Conservation (phyloP, 1,140 invertebrate species). For the Theocolax elegans region DNA sequence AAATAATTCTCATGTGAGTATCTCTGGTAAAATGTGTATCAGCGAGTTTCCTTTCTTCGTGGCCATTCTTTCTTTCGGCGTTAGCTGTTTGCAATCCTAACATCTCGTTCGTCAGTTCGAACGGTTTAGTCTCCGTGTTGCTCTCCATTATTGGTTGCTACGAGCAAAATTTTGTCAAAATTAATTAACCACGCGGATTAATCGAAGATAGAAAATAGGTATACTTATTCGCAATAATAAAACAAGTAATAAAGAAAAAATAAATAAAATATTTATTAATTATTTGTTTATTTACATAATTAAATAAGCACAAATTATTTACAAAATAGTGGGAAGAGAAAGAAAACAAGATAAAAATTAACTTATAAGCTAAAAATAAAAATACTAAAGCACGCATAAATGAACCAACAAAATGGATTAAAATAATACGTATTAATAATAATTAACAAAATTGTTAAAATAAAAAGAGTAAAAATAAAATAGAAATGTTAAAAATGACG, state of each 20-base stretch:
- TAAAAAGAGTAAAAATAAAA: not conserved
- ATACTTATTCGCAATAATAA: too few species aligned
- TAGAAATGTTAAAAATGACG: not conserved
- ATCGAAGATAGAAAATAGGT: too few species aligned
- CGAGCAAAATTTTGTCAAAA: too few species aligned
- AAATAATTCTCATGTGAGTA: constrained; percentile 90
- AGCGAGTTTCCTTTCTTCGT: constrained; percentile 64
- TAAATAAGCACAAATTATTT: too few species aligned
- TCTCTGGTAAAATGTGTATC: constrained; percentile 82
- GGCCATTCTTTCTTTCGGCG: constrained; percentile 57
- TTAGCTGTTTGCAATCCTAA: constrained; percentile 57
- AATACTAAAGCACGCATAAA: too few species aligned
- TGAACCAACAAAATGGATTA: not conserved
- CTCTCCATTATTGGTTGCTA: constrained; percentile 53
- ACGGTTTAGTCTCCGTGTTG: constrained; percentile 57
- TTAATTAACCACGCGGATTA: too few species aligned
- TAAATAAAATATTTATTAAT: too few species aligned
- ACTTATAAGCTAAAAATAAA: too few species aligned
- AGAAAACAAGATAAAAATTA: too few species aligned
- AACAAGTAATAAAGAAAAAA: too few species aligned
- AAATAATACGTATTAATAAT: not conserved
- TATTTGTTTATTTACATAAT: too few species aligned
- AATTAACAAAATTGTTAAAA: not conserved
- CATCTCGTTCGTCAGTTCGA: constrained; percentile 66
- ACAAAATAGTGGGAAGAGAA: too few species aligned